A percentile compares a stretch with the other conserved stretches of the same genome.
Conservation (phyloP, 2,113 vertebrate species). For the Corydoras maculifer region DNA sequence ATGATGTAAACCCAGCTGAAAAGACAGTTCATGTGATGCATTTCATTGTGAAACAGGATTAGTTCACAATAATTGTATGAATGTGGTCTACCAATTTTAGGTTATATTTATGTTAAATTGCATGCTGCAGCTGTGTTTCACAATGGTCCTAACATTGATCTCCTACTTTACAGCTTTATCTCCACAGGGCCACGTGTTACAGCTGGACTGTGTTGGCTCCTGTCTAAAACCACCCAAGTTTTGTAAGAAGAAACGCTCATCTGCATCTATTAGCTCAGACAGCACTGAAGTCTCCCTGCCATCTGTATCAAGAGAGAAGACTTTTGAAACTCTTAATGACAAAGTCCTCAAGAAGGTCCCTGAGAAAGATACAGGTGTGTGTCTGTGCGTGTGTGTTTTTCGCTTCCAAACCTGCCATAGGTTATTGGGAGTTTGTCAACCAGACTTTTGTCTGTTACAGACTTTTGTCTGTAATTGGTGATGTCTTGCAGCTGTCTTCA, state of each 20-base stretch:
- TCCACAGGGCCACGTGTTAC: slow-evolving; percentile 55
- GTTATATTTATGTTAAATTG: not conserved
- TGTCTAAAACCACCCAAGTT: slow-evolving; percentile 59
- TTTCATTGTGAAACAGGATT: too few relatives aligned
- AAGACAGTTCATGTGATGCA: too few relatives aligned
- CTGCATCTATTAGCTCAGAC: slow-evolving; percentile 57
- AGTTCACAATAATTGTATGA: too few relatives aligned
- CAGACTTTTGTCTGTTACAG: too few relatives aligned
- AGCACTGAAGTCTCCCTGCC: slow-evolving; percentile 53
- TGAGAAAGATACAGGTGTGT: slow-evolving; percentile 63
- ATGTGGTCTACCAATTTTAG: not conserved
- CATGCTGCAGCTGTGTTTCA: not conserved
- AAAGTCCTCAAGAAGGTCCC: slow-evolving; percentile 60
- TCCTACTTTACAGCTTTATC: slow-evolving; percentile 39
- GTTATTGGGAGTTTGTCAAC: too few relatives aligned
- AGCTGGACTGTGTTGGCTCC: slow-evolving; percentile 56
- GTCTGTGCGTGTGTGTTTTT: not conserved
- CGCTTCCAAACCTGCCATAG: too few relatives aligned
- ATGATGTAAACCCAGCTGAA: too few relatives aligned
- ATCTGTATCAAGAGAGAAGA: slow-evolving; percentile 52
- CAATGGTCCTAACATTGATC: not conserved
- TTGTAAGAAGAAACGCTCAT: slow-evolving; percentile 59
- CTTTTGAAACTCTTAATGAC: slow-evolving; percentile 61
- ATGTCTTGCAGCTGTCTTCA: too few relatives aligned
- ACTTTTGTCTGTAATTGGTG: too few relatives aligned